These are phyloP conservation scores for Oscheius sp. DNA, from an alignment of 1,140 invertebrate genomes.

Conservation along the genomic window DNA sequence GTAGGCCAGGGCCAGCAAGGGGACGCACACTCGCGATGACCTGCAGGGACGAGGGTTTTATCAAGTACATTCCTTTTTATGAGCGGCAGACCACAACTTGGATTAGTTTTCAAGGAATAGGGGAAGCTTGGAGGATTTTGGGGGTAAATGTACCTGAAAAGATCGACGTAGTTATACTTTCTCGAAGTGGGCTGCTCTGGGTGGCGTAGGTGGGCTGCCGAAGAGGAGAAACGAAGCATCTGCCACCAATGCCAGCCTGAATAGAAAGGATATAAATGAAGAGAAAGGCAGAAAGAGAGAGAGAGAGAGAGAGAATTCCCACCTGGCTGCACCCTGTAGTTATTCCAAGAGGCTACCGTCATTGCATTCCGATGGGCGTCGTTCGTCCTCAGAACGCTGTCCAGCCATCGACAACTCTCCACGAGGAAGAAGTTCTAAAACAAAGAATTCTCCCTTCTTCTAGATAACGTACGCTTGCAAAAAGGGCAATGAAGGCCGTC, in stretches of 20 bases:
- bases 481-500: background rate
- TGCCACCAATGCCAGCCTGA: slow-evolving; percentile 10
- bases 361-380: slow-evolving; percentile 13
- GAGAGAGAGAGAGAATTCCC: no score
- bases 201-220: background rate
- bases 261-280: background rate
- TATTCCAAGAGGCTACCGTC: background rate
- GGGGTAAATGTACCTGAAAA: slow-evolving; percentile 3
- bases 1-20: slow-evolving; percentile 47
- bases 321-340: background rate
- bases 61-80: no score
- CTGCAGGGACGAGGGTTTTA: slow-evolving; percentile 1
- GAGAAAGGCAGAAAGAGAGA: no score
- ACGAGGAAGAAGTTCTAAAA: slow-evolving; percentile 44
- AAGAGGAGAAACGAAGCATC: slow-evolving; percentile 11
- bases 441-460: background rate
- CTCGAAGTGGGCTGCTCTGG: background rate
- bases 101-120: no score
- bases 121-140: background rate
- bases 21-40: background rate
- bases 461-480: slow-evolving; percentile 7
- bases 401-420: slow-evolving; percentile 53
- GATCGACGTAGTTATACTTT: slow-evolving; percentile 31
- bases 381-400: background rate
- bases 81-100: no score